A percentile compares a stretch with the other conserved stretches of the same genome.
Evolutionary conservation across 2,797 vertebrate species (phyloP).

Genomic region (Psittacula derbiana): DNA sequence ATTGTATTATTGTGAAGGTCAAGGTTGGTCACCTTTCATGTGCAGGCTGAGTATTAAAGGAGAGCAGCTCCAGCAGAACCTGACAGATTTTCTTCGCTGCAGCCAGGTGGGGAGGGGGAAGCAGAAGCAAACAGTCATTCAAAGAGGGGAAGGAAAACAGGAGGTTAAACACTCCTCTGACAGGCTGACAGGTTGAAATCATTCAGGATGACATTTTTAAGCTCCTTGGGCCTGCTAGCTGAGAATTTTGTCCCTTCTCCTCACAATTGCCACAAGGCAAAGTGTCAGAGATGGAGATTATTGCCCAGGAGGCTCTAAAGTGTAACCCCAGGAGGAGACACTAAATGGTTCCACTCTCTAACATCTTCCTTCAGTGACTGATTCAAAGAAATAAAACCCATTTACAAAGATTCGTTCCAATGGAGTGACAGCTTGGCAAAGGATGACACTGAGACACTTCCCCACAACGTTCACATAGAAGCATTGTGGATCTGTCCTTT

Average conservation of each 20-base stretch:
- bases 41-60: neutral
- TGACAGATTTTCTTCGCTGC: neutral
- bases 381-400: neutral
- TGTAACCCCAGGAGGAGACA: neutral
- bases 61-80: neutral
- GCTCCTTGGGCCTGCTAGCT: neutral
- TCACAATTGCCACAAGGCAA: neutral
- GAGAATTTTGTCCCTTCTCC: neutral
- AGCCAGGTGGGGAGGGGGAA: neutral
- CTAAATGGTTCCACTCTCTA: neutral
- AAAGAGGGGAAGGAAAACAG: neutral
- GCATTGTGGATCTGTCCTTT: neutral
- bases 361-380: neutral
- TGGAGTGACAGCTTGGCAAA: neutral
- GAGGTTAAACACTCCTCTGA: neutral
- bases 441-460: neutral
- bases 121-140: neutral
- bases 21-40: neutral
- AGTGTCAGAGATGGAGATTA: neutral
- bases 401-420: neutral
- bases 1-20: neutral
- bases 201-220: neutral
- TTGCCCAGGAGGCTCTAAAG: neutral
- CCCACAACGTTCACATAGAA: neutral
- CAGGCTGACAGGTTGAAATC: neutral